A percentile compares a stretch with the other conserved stretches of the same genome.
phyloP scores from a whole-genome alignment of 2,797 vertebrate genomes.

The Dendrocincla tyrannina region DNA sequence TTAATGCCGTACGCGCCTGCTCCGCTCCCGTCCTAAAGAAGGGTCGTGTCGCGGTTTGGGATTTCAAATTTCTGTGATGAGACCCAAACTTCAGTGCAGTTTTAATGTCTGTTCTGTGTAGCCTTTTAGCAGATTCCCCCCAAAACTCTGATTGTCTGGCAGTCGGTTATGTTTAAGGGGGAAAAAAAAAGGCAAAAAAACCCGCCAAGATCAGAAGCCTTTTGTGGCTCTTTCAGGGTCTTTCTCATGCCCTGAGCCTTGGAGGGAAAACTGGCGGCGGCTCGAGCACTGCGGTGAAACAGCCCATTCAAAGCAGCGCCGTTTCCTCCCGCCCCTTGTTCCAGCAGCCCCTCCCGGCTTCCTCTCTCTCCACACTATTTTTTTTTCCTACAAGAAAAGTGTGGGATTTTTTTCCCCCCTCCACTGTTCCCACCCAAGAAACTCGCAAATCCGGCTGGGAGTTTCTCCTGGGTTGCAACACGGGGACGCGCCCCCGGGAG shows the following conservation, averaged over 20 bases:
- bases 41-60: background rate
- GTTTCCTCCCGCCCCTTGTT: background rate
- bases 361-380: background rate
- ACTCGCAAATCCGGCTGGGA: background rate
- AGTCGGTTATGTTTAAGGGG: background rate
- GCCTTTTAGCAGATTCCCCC: background rate
- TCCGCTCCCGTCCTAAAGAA: background rate
- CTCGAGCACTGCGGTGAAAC: background rate
- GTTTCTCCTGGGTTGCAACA: constrained; percentile 8
- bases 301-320: background rate
- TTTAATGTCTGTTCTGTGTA: background rate
- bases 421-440: background rate
- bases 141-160: background rate
- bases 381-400: background rate
- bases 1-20: background rate
- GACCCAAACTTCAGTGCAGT: background rate
- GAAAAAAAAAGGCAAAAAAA: background rate
- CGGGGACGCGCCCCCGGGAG: background rate
- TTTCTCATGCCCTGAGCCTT: background rate
- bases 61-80: background rate
- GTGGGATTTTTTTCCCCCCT: background rate
- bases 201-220: background rate
- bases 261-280: background rate
- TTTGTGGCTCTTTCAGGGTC: background rate
- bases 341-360: background rate